A percentile compares a stretch with the other conserved stretches of the same genome.
Evolutionary conservation across 2,797 vertebrate genomes (phyloP).

Genomic region (Myiotriccus ornatus): DNA sequence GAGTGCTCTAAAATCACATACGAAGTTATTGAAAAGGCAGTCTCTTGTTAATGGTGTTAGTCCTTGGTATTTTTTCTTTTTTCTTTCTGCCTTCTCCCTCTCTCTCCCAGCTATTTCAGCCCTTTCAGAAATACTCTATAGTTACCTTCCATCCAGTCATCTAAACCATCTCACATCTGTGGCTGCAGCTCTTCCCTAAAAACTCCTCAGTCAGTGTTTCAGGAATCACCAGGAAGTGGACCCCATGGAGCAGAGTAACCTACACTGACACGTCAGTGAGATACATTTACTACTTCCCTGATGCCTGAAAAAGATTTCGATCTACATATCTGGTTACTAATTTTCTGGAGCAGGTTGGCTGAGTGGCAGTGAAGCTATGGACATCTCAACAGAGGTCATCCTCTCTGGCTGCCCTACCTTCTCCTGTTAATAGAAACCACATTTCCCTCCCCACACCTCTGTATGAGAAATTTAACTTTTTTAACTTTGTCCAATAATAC

Average conservation of each 20-base stretch:
- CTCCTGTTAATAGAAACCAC: neutral
- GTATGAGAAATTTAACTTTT: neutral
- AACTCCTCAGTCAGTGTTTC: neutral
- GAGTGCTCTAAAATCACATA: neutral
- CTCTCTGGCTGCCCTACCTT: neutral
- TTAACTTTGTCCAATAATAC: neutral
- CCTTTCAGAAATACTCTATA: neutral
- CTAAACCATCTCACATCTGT: rapidly evolving
- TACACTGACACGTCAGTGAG: neutral
- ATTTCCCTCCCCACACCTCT: rapidly evolving
- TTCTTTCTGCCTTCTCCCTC: neutral
- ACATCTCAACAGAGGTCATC: neutral
- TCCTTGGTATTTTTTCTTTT: neutral
- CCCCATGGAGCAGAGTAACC: neutral
- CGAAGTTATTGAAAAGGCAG: neutral
- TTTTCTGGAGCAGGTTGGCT: too few species aligned
- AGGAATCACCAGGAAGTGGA: neutral
- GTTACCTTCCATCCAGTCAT: neutral
- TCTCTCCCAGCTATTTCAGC: neutral
- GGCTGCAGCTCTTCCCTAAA: neutral
- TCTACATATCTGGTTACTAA: neutral
- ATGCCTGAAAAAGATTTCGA: neutral
- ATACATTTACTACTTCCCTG: neutral
- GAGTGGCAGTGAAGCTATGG: neutral
- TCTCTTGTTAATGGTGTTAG: neutral